These are phyloP conservation scores for Alauda arvensis DNA, from an alignment of 2,797 vertebrate species.

Conservation along the genomic window DNA sequence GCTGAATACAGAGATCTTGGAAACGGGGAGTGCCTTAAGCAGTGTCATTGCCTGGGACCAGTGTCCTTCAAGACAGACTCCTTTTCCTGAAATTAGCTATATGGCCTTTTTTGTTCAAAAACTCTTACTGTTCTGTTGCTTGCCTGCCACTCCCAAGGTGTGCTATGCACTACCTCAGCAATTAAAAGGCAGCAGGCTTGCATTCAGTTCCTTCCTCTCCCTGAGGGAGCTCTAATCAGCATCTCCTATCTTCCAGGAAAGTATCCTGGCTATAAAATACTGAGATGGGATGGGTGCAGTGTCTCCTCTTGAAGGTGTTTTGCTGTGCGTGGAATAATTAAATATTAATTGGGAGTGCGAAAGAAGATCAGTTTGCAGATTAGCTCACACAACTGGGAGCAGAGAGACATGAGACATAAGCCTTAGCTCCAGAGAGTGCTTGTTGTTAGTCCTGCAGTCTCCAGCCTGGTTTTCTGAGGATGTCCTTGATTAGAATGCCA, in stretches of 20 bases:
- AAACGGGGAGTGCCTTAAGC: background rate
- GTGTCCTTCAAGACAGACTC: background rate
- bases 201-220: constrained; percentile 32
- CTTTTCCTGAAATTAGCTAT: background rate
- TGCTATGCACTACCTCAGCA: constrained; percentile 51
- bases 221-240: constrained; percentile 45
- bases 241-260: constrained; percentile 46
- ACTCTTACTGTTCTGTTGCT: background rate
- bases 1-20: background rate
- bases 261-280: constrained; percentile 52
- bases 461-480: background rate
- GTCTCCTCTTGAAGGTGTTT: constrained; percentile 30
- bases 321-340: constrained; percentile 29
- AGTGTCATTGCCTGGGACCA: background rate
- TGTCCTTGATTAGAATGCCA: background rate
- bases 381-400: background rate
- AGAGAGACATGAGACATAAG: background rate
- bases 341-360: constrained; percentile 21
- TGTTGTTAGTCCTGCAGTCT: background rate
- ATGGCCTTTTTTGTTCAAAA: constrained; percentile 13
- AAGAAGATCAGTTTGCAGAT: background rate
- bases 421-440: background rate
- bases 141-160: background rate
- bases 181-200: constrained; percentile 17
- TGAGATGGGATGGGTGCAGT: background rate